Conservation (phyloP, 1,140 invertebrate genomes). For the Forficula auricularia region DNA sequence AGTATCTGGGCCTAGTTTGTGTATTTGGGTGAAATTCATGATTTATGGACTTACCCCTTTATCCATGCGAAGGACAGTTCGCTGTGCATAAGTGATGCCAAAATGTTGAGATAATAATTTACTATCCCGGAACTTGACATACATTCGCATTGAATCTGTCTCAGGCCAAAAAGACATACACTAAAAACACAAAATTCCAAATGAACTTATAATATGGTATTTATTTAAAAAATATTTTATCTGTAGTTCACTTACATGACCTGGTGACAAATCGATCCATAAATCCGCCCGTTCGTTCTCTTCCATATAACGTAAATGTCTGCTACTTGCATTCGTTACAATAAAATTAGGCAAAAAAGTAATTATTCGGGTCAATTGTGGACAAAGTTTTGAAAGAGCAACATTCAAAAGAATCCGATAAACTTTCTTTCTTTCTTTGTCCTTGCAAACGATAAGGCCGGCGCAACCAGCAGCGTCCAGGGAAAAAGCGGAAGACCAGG, state of each 20-base stretch:
- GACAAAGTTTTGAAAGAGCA: conserved; percentile 42
- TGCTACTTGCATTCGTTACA: conserved; percentile 53
- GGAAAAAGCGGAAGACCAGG: conserved; percentile 53
- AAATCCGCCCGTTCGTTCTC: conserved; percentile 66
- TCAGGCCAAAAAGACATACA: conserved; percentile 62
- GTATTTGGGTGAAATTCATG: too few species aligned
- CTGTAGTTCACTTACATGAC: conserved; percentile 29
- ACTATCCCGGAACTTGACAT: conserved; percentile 58
- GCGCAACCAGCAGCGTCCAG: conserved; percentile 48
- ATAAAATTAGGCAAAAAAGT: conserved; percentile 71
- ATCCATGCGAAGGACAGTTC: conserved; percentile 63
- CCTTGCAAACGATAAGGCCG: conserved; percentile 54
- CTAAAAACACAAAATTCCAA: too few species aligned
- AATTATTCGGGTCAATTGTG: conserved; percentile 63
- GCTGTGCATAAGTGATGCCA: conserved; percentile 44
- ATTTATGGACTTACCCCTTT: conserved; percentile 43
- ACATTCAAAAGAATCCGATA: conserved; percentile 41
- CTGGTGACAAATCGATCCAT: conserved; percentile 56
- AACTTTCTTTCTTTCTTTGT: conserved; percentile 40
- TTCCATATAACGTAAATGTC: conserved; percentile 61
- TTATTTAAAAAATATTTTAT: too few species aligned
- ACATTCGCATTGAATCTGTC: conserved; percentile 62
- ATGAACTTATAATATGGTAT: conserved; percentile 7
- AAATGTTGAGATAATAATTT: conserved; percentile 61
- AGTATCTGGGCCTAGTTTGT: too few species aligned